Evolutionary conservation across 30 jellyfish, hydroid and myxozoan genomes (phyloP), one percentile per base, ranked within the genome.

Genomic region (Hydractinia echinata): DNA sequence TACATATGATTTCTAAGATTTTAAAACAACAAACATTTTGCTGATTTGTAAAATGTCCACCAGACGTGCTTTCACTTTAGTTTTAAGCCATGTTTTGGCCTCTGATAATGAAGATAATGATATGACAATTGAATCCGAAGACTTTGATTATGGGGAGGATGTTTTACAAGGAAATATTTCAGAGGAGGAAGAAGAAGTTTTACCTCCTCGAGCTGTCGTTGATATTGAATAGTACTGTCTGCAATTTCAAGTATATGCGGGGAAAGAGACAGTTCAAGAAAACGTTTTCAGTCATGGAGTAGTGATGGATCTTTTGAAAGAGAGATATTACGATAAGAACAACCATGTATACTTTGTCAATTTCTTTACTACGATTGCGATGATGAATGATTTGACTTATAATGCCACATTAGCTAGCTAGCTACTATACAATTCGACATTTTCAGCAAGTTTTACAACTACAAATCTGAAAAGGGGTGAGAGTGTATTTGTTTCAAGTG

Each of bases 281-380:
- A 62, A 62, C 7, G 73, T 39, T 10, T 50, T 62, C 73, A 62
- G 5, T 62, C 73, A 62, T 10, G 30, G 73, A 62, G 73, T 62
- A 5, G 73, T 62, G 73, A 62, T 50, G 30, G 73, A 62, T 62
- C 73, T 62, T 5, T 10, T 62, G 73, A 62, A 62, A 62, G 73
- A 62, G 5, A 62, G 73, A 62, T 62, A 62, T 62, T 62, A 62
- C 10, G 8, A 62, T 62, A 62, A 62, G 73, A 62, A 62, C 10
- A 39, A 62, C 51, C 85, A 77, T 64, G 79, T 77, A 14, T 77
- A 77, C 79, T 53, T 77, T 7, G 85, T 53, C 30, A 77, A 77
- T 77, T 77, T 53, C 56, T 77, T 53, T 53, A 51, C 85, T 50
- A 77, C 79, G 16, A 60, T 77, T 53, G 52, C 52, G 16, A 79